Percentiles rank a stretch among this genome's conserved stretches.
These are phyloP conservation scores for Hystrix brachyura DNA, from an alignment of 2,113 vertebrate genomes.

Conservation along the genomic window DNA sequence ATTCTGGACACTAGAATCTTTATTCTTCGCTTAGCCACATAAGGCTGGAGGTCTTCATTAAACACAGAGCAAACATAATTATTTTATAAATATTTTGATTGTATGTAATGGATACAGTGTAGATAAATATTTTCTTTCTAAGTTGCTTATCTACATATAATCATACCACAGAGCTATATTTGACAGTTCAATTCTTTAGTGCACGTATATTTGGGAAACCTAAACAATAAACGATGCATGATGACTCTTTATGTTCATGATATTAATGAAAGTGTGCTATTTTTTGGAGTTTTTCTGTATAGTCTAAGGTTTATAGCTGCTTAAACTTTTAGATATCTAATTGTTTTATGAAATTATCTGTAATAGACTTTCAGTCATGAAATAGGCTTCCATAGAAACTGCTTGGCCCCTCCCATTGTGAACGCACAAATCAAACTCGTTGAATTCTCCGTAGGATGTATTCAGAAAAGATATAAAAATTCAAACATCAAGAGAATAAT, in stretches of 20 bases:
- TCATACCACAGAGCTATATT: background rate
- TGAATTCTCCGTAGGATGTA: background rate
- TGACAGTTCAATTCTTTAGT: constrained; percentile 6
- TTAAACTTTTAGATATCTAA: background rate
- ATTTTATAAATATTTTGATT: background rate
- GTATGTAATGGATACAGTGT: background rate
- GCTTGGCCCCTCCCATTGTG: background rate
- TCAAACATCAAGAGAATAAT: background rate
- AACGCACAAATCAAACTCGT: background rate
- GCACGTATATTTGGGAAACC: background rate
- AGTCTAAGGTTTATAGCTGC: background rate
- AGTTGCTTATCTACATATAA: background rate
- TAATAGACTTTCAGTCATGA: background rate
- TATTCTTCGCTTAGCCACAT: background rate
- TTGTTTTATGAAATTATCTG: background rate
- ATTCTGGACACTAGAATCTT: background rate
- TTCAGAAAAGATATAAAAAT: background rate
- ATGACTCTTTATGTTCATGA: background rate
- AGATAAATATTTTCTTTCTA: background rate
- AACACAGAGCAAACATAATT: background rate
- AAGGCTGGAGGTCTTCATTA: background rate
- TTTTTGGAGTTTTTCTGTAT: background rate
- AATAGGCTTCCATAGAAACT: background rate
- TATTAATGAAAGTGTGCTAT: background rate
- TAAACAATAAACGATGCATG: background rate